These are phyloP conservation scores for Gorsachius magnificus DNA, from an alignment of 2,797 vertebrate genomes.

Conservation along the genomic window DNA sequence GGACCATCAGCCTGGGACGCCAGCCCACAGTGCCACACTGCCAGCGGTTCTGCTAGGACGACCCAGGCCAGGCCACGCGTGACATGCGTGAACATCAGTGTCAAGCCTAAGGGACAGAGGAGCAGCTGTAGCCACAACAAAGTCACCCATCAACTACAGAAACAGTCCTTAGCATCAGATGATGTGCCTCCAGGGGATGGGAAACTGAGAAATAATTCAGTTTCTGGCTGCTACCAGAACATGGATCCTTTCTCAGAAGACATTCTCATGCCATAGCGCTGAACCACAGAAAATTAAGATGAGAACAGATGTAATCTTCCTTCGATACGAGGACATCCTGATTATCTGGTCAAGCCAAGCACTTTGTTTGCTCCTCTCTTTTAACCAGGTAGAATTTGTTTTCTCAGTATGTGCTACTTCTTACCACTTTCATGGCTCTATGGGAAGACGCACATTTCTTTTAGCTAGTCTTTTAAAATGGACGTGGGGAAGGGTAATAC, in stretches of 20 bases:
- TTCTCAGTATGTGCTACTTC: accelerated
- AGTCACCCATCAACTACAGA: background rate
- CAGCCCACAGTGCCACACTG: accelerated
- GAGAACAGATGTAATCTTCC: background rate
- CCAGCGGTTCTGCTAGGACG: accelerated
- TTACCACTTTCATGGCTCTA: background rate
- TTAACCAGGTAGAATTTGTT: background rate
- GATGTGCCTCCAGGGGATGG: too few species aligned
- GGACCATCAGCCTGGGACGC: accelerated
- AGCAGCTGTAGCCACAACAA: background rate
- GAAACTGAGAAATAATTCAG: background rate
- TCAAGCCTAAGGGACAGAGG: background rate
- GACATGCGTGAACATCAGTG: accelerated
- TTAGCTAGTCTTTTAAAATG: background rate
- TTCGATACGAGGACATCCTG: accelerated
- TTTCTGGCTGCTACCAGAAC: background rate
- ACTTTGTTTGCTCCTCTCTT: background rate
- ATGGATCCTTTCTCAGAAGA: background rate
- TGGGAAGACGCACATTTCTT: background rate
- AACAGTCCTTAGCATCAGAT: background rate
- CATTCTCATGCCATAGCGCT: background rate
- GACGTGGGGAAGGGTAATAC: accelerated
- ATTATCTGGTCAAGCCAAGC: background rate
- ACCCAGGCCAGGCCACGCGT: accelerated
- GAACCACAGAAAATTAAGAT: background rate